These are phyloP conservation scores for Haemorhous mexicanus DNA, from an alignment of 2,113 vertebrate species.

Conservation along the genomic window DNA sequence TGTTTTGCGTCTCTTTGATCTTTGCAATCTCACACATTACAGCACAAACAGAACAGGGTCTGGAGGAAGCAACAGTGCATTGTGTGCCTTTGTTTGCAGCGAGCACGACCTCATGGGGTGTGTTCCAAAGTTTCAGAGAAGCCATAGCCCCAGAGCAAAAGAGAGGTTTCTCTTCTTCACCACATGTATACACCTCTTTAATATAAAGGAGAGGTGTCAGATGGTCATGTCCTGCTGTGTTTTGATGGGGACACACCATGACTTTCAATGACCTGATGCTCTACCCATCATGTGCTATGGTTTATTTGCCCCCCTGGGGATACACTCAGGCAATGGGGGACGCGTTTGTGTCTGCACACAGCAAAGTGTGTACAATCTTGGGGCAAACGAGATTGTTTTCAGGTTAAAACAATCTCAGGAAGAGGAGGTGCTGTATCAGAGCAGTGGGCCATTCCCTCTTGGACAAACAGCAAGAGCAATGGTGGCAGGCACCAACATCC, in stretches of 20 bases:
- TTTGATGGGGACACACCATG: not conserved
- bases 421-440: not conserved
- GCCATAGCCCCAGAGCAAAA: not conserved
- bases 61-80: not conserved
- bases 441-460: not conserved
- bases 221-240: not conserved
- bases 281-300: not conserved
- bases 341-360: not conserved
- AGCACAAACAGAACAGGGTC: not conserved
- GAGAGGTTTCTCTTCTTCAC: not conserved
- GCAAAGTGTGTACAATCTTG: rapidly evolving
- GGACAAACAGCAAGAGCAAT: not conserved
- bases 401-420: not conserved
- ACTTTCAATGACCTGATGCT: not conserved
- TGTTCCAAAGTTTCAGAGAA: not conserved
- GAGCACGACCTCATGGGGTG: not conserved
- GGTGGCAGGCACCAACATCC: not conserved
- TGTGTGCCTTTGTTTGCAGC: not conserved
- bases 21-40: not conserved
- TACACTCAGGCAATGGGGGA: too few species aligned
- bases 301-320: not conserved
- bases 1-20: not conserved
- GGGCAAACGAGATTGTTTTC: too few species aligned
- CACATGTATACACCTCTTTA: not conserved
- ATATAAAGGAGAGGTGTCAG: not conserved